These are phyloP conservation scores for Trisateles emortualis DNA, from an alignment of 2,888 invertebrate genomes.

Conservation along the genomic window DNA sequence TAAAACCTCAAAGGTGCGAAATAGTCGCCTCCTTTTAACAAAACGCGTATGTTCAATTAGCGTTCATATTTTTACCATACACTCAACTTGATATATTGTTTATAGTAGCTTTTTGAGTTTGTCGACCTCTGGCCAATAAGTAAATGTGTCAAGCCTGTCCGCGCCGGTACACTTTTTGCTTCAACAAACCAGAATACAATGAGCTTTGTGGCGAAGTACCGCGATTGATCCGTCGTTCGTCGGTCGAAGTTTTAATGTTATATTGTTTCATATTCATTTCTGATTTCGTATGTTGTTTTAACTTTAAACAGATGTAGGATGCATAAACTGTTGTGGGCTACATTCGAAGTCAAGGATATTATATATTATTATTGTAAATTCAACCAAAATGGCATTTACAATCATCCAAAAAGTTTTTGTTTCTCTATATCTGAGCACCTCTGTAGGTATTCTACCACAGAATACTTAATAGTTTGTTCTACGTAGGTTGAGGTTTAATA, in stretches of 20 bases:
- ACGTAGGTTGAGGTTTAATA: no score
- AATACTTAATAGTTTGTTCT: no score
- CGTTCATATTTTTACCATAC: conserved; percentile 21
- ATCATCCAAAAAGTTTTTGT: no score
- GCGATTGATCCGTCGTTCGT: conserved; percentile 41
- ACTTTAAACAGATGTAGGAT: not conserved
- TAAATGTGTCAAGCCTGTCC: conserved; percentile 59
- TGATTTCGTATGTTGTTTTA: not conserved
- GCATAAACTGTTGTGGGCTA: not conserved
- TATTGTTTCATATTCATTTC: conserved; percentile 6
- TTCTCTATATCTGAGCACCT: no score
- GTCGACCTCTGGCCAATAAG: conserved; percentile 53
- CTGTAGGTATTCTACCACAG: no score
- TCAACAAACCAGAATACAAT: conserved; percentile 49
- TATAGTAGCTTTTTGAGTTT: conserved; percentile 51
- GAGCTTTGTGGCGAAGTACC: conserved; percentile 33
- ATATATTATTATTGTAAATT: no score
- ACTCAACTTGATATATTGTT: conserved; percentile 46
- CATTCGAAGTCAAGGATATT: no score
- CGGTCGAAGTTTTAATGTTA: conserved; percentile 14
- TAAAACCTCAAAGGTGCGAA: conserved; percentile 14
- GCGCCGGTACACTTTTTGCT: conserved; percentile 57
- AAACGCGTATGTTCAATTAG: conserved; percentile 16
- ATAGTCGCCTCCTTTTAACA: conserved; percentile 9
- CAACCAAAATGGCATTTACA: no score